Base-by-base conservation (phyloP, 2,888 invertebrate species). In the Tenthredo amoena region DNA sequence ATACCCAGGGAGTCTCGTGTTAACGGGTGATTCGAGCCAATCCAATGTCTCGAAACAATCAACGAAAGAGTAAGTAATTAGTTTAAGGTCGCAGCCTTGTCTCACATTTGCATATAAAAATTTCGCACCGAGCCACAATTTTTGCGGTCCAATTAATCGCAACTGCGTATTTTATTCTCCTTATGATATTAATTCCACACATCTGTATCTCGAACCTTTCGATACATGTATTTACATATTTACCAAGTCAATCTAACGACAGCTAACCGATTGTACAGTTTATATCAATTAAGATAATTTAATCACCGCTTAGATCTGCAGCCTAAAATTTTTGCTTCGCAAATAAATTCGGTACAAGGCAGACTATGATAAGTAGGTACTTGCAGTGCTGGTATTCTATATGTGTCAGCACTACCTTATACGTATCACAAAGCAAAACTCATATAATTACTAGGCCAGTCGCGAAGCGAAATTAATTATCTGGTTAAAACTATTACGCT, bases 41-140 rank as follows among this genome's bases (percentile, higher is more conserved):
- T 12, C 5, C 15, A 77, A 55, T 50, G 77, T 77, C 55, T 34
- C 26, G 31, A 77, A 58, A 62, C 37, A 62, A 81, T 81, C 81
- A 81, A 26, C 81, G 37, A 81, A 81, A 81, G 12, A 40, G 58
- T 81, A 50, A 65, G 31, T 58, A 85, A 85, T 85, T 81, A 79
- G 85, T 85, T 81, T 65, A 79, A 85, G 85, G 85, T 85, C 85
- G 34, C 50, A 72, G 74, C 85, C 85, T 85, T 85, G 85, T 47
- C 85, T 85, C 65, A 65, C 62, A 85, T 79, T 85, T 79, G 43
- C 85, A 85, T 77, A 79, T 34, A 37, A 50, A 26, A 72, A 43
- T 26, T 68, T 47, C 26, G 15, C 21, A 72, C 15, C 26, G 72
- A 21, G 47, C 26, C 26, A 5, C 6, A 12, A 47, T 43, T 76